phyloP scores from a whole-genome alignment of 2,797 vertebrate species.

The Psittacula derbiana region DNA sequence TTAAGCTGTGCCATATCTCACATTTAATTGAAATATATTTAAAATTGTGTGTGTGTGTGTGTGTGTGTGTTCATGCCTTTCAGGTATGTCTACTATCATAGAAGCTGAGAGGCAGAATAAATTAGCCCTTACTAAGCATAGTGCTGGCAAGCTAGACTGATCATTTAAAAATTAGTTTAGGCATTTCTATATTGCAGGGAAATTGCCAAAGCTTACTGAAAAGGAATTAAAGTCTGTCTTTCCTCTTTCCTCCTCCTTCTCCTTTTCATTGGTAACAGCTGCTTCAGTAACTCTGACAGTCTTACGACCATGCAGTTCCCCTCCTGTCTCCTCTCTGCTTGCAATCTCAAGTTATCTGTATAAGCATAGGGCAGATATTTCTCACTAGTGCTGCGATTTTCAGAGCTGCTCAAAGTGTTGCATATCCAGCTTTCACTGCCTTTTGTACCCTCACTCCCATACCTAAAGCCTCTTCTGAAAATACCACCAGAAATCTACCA shows the following conservation, averaged over 20 bases:
- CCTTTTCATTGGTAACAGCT: neutral
- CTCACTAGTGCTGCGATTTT: neutral
- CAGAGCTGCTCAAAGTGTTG: neutral
- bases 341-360: neutral
- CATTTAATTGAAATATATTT: neutral
- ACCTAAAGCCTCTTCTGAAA: neutral
- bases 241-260: neutral
- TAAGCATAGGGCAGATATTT: neutral
- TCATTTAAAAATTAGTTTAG: neutral
- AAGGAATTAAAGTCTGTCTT: neutral
- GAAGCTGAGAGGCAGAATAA: neutral
- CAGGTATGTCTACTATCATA: neutral
- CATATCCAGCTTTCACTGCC: neutral
- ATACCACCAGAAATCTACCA: accelerated
- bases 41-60: neutral
- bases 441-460: neutral
- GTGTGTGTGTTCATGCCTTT: neutral
- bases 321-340: neutral
- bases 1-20: neutral
- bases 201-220: neutral
- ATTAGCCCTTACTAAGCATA: neutral
- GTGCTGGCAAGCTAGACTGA: neutral
- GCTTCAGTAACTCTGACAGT: neutral
- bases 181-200: neutral
- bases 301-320: neutral